These are phyloP conservation scores for Cephus spinipes DNA, from an alignment of 2,888 invertebrate species.

Conservation along the genomic window DNA sequence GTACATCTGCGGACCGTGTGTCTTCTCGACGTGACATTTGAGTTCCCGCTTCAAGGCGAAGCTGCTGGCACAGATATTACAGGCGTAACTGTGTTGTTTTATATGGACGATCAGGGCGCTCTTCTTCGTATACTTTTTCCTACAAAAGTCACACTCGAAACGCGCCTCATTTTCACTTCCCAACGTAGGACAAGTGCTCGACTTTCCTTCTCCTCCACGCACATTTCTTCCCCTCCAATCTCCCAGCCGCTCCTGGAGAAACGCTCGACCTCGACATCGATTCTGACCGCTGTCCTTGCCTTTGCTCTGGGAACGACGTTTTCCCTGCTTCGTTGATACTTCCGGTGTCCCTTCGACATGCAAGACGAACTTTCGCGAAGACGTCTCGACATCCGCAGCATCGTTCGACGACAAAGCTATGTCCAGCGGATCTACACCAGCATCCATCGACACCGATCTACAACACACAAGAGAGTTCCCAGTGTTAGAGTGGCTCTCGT, in stretches of 20 bases:
- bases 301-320: neutral
- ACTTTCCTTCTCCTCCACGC: neutral
- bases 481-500: neutral
- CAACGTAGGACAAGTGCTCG: neutral
- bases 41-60: conserved; percentile 16
- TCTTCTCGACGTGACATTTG: conserved; percentile 13
- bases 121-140: conserved; percentile 12
- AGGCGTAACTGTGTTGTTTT: conserved; percentile 11
- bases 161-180: neutral
- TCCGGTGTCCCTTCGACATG: neutral
- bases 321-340: neutral
- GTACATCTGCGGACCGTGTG: conserved; percentile 17
- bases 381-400: neutral
- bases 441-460: conserved; percentile 6
- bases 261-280: neutral
- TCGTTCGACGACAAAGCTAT: neutral
- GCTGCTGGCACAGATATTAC: conserved; percentile 9
- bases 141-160: conserved; percentile 16
- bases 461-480: conserved; percentile 13
- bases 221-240: no score
- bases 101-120: conserved; percentile 9
- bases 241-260: neutral
- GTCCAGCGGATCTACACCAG: conserved; percentile 11
- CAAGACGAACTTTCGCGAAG: neutral
- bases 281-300: neutral